Percentiles rank a stretch among this genome's conserved stretches.
Conservation (phyloP, 2,113 vertebrate genomes). For the Smithornis capensis region DNA sequence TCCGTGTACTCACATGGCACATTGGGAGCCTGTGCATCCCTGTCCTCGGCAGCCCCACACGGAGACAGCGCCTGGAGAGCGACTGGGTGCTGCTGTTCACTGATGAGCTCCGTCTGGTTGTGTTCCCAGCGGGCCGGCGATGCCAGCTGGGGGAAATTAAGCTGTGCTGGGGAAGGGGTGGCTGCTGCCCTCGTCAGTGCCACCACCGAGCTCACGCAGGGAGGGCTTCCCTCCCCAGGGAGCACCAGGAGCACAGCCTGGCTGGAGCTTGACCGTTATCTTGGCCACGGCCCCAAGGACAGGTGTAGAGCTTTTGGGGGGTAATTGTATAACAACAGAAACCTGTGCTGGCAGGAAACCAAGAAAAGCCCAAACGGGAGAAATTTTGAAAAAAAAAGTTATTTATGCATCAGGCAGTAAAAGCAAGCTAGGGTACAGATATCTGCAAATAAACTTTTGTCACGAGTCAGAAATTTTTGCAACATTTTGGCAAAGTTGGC, state of each 20-base stretch:
- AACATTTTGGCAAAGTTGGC: background rate
- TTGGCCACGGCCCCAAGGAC: fast-evolving
- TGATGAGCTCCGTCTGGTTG: background rate
- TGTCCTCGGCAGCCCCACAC: fast-evolving
- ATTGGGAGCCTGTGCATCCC: fast-evolving
- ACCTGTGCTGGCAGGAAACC: background rate
- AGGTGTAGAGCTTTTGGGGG: background rate
- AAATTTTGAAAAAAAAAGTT: background rate
- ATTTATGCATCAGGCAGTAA: background rate
- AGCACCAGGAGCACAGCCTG: fast-evolving
- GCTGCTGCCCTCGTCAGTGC: background rate
- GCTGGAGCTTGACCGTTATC: fast-evolving
- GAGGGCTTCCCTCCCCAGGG: background rate
- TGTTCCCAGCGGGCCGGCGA: fast-evolving
- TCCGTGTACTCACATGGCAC: fast-evolving
- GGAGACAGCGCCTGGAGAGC: background rate
- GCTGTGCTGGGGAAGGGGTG: background rate
- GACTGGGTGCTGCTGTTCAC: background rate
- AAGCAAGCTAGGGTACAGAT: background rate
- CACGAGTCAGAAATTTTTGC: background rate
- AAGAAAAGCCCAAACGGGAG: background rate
- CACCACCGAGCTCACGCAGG: fast-evolving
- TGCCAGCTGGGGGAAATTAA: background rate
- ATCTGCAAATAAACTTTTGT: conserved; percentile 24
- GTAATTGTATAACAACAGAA: background rate